A percentile compares a stretch with the other conserved stretches of the same genome.
phyloP scores from a whole-genome alignment of 2,888 invertebrate species.

The Chrysotoxum bicinctum region DNA sequence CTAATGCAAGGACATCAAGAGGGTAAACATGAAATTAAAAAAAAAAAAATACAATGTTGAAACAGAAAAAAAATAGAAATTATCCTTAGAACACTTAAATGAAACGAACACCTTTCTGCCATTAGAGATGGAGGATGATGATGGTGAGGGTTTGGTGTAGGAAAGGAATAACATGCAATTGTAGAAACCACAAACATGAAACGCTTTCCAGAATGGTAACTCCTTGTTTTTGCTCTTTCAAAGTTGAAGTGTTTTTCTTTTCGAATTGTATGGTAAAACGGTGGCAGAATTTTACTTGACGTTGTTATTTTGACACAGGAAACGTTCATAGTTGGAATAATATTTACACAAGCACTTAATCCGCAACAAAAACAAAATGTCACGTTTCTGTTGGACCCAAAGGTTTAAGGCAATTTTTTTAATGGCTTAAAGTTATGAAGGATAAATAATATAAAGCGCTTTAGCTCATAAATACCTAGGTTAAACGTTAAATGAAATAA shows the following conservation, averaged over 20 bases:
- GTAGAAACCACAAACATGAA: constrained; percentile 68
- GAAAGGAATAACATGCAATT: constrained; percentile 57
- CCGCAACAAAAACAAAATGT: neutral
- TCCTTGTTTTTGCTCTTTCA: constrained; percentile 17
- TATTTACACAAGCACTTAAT: neutral
- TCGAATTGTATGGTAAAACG: neutral
- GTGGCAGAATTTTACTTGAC: constrained; percentile 11
- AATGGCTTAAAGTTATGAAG: neutral
- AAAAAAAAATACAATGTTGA: neutral
- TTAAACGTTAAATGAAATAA: too few relatives aligned
- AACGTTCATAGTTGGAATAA: neutral
- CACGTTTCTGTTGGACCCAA: neutral
- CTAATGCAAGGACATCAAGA: constrained; percentile 53
- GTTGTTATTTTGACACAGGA: neutral
- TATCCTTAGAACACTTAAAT: constrained; percentile 71
- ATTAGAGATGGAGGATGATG: constrained; percentile 30
- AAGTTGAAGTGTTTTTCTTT: neutral
- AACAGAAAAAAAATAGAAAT: constrained; percentile 59
- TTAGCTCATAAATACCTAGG: too few relatives aligned
- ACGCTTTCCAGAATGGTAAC: constrained; percentile 40
- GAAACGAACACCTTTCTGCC: constrained; percentile 69
- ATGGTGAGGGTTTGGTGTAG: constrained; percentile 13
- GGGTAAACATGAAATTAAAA: constrained; percentile 34
- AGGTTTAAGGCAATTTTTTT: neutral
- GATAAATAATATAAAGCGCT: neutral